A percentile compares a stretch with the other conserved stretches of the same genome.
phyloP scores from a whole-genome alignment of 64 coral and sea anemone genomes.

The Porites lutea region DNA sequence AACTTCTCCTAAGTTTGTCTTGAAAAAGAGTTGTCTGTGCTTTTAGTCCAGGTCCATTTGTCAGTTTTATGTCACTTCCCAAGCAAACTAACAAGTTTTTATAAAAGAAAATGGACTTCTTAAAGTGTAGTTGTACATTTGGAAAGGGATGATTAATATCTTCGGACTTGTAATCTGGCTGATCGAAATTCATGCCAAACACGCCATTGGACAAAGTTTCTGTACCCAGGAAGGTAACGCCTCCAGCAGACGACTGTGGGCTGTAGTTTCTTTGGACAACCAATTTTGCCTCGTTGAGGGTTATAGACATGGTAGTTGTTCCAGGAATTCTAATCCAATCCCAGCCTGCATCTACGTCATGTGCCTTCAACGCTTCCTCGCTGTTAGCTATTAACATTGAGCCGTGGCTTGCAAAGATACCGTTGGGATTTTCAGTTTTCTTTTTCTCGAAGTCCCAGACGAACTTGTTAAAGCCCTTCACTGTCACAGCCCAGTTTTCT shows the following conservation, averaged over 20 bases:
- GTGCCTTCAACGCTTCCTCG: conserved; percentile 31
- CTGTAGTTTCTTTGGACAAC: conserved; percentile 34
- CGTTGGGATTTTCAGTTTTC: conserved; percentile 52
- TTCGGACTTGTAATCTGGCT: conserved; percentile 34
- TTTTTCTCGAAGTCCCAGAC: conserved; percentile 68
- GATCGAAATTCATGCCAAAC: conserved; percentile 83
- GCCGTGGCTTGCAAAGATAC: conserved; percentile 79
- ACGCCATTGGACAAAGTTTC: conserved; percentile 43
- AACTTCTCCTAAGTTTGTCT: conserved; percentile 36
- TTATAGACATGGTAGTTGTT: conserved; percentile 61
- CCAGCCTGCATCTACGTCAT: conserved; percentile 83
- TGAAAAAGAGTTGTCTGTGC: conserved; percentile 76
- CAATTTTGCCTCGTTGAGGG: conserved; percentile 21
- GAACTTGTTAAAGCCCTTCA: conserved; percentile 78
- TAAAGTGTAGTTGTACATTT: conserved; percentile 47
- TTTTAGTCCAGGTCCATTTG: not conserved
- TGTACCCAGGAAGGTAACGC: conserved; percentile 42
- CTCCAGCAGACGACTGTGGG: conserved; percentile 28
- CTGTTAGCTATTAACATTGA: conserved; percentile 74
- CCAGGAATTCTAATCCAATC: conserved; percentile 87
- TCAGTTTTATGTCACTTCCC: conserved; percentile 46
- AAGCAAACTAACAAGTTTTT: conserved; percentile 66
- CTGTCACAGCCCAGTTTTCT: conserved; percentile 72
- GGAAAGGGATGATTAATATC: not conserved
- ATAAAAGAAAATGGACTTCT: conserved; percentile 80